Base-by-base conservation (phyloP, 2,888 invertebrate species). In the Polylopha cassiicola region DNA sequence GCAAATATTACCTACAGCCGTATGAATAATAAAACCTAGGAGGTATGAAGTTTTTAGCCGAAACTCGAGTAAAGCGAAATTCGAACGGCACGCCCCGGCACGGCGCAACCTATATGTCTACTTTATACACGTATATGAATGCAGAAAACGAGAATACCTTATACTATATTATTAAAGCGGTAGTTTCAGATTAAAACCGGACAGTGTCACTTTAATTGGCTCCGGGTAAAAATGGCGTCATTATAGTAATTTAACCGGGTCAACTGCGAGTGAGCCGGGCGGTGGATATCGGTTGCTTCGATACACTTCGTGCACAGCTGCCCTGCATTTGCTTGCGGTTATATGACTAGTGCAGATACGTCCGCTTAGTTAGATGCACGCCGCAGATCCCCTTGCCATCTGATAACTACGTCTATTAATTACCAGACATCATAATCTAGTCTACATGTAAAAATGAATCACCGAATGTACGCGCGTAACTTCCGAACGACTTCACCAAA, bases 241-340 rank as follows among this genome's bases (percentile, higher is more conserved):
- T 68, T 65, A 61, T 48, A 56, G 50, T 63, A 48, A 63, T 67
- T 67, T 59, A 74, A 65, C 63, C 65, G 62, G 70, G 73, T 68
- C 72, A 66, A 55, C 55, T 53, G 58, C 49, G 28, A 58, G 48
- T 48, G 49, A 46, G 54, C 53, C 37, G 37, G 17, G 10, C 32
- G 33, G 39, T 39, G 23, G 33, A 33, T 39, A 39, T 34, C 29
- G 28, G 39, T 28, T 33, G 33, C 23, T 34, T 22, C 22, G 33
- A 58, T 55, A 58, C 57, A 68, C 67, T 59, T 62, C 55, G 66
- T 61, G 51, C 54, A 55, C 71, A 70, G 68, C 61, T 68, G 73
- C 57, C 62, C 59, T 60, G 59, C 61, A 58, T 62, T 59, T 60
- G 61, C 55, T 15, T 44, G 48, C 53, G 58, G 55, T 53, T 51